These are phyloP conservation scores for Callospermophilus lateralis DNA, from an alignment of 2,113 vertebrate genomes.

Conservation along the genomic window DNA sequence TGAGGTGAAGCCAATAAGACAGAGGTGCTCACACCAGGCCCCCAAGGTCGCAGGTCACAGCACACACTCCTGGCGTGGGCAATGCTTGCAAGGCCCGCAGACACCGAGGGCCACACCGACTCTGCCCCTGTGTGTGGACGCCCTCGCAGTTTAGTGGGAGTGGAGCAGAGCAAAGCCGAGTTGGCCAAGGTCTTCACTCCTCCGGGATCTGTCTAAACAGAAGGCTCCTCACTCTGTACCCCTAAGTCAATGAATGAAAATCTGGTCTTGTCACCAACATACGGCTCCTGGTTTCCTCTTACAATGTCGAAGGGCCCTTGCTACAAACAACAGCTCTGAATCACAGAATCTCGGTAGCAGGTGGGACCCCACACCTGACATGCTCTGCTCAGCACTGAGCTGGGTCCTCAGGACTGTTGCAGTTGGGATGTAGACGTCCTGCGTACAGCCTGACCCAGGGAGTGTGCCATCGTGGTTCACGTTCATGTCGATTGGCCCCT, in stretches of 20 bases:
- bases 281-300: background rate
- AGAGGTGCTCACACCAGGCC: background rate
- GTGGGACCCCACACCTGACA: background rate
- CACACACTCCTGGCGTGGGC: background rate
- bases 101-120: background rate
- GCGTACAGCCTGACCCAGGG: background rate
- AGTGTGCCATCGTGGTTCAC: background rate
- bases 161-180: background rate
- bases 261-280: background rate
- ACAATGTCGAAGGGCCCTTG: background rate
- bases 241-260: background rate
- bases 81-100: background rate
- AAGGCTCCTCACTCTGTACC: background rate
- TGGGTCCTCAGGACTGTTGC: background rate
- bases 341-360: background rate
- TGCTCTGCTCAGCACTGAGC: background rate
- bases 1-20: background rate
- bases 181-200: background rate
- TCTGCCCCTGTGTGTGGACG: too few relatives aligned
- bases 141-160: background rate
- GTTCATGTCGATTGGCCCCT: background rate
- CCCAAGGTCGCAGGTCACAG: fast-evolving
- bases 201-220: background rate
- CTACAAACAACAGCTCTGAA: conserved; percentile 3
- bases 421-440: background rate